Base-by-base conservation (phyloP, 2,888 invertebrate genomes). In the Trichacis sp. region DNA sequence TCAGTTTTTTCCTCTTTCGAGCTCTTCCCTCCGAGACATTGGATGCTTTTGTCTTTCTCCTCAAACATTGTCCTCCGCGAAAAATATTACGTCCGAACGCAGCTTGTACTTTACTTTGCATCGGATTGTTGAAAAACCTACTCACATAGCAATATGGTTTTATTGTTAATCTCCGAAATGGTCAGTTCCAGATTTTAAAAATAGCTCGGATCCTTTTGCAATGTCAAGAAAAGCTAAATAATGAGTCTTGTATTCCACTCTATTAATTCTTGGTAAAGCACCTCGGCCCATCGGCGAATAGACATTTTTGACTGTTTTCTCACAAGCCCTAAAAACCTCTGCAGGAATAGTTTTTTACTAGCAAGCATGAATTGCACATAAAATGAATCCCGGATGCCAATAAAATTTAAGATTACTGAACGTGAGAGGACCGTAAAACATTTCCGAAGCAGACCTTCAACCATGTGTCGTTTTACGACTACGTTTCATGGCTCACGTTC, bases 321-420 rank as follows among this genome's bases (percentile, higher is more conserved):
- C n/a, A 3, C 36, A 36, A 36, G 36, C n/a, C 40, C 14, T 40
- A 40, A 40, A 40, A 14, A 3, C 8, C 6, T 2, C 8, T 8
- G 14, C 1, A 15, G 8, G 40, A 8, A 40, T 15, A 40, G 12
- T 15, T 15, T 24, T 40, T 40, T 14, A 40, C 40, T 40, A 15
- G 15, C 40, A 40, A 40, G 14, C 12, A 40, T 40, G 40, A 40
- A 40, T 40, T 40, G 14, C 2, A 40, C 40, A 40, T 40, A 40
- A 40, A 40, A 40, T 12, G 6, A 15, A 14, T 40, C 6, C 2
- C 14, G 72, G 76, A 77, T 71, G 73, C 72, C 76, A 73, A 79
- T 78, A 79, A 79, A 79, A 74, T 74, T 74, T 68, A 73, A 74
- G 78, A 79, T 79, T 79, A 77, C 71, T 68, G 58, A 63, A 57